phyloP scores from a whole-genome alignment of 2,797 vertebrate genomes.

The Setipinna tenuifilis region DNA sequence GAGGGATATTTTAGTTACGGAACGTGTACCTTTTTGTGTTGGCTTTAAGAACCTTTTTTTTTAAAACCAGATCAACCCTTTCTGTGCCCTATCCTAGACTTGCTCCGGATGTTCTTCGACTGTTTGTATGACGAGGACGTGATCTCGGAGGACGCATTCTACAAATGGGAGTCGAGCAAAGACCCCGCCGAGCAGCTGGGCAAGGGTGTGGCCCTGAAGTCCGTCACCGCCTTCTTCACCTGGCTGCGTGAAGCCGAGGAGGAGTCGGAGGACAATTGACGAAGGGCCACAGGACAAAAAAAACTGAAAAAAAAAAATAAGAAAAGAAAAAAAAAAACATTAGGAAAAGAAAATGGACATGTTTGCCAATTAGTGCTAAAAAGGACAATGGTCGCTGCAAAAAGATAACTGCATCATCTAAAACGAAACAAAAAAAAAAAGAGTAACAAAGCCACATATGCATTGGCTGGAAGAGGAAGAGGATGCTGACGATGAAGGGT shows the following conservation, averaged over 20 bases:
- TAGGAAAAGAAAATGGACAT: slow-evolving; percentile 47
- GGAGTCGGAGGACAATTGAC: slow-evolving; percentile 98
- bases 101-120: slow-evolving; percentile 98
- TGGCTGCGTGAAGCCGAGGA: slow-evolving; percentile 98
- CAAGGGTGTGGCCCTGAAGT: slow-evolving; percentile 97
- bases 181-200: slow-evolving; percentile 93
- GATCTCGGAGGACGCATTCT: slow-evolving; percentile 98
- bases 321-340: slow-evolving; percentile 46
- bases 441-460: slow-evolving; percentile 50
- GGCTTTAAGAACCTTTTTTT: background rate
- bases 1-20: background rate
- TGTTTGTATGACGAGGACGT: slow-evolving; percentile 98
- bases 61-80: background rate
- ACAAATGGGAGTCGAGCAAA: slow-evolving; percentile 96
- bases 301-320: background rate
- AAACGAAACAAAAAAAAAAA: slow-evolving; percentile 42
- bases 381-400: slow-evolving; percentile 50
- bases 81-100: slow-evolving; percentile 73
- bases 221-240: slow-evolving; percentile 95
- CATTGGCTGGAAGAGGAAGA: slow-evolving; percentile 41
- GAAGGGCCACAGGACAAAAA: slow-evolving; percentile 76
- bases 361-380: slow-evolving; percentile 52
- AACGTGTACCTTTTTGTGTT: background rate
- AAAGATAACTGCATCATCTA: slow-evolving; percentile 53
- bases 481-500: slow-evolving; percentile 19